Evolutionary conservation across 23 tunicate genomes (phyloP), one percentile per base, ranked within the genome.

Genomic region (Styela clava): DNA sequence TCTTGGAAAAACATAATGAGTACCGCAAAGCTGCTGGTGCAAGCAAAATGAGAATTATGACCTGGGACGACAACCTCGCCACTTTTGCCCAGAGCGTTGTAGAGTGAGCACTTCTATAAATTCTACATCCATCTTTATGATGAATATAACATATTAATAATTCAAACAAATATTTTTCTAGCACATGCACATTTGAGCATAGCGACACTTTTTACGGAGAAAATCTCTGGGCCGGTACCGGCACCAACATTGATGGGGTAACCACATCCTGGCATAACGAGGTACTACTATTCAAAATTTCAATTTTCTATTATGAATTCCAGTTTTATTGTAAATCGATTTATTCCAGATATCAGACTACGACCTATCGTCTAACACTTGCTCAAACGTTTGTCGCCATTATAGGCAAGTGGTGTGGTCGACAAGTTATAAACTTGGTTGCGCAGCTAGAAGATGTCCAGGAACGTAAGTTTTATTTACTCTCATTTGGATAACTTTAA

Each of bases 341-440:
- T n/a, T n/a, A n/a, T n/a, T n/a, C n/a, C n/a, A n/a, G n/a, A n/a
- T n/a, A n/a, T n/a, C n/a, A n/a, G n/a, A n/a, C n/a, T n/a, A n/a
- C n/a, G n/a, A n/a, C n/a, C n/a, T n/a, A n/a, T 44, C 56, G 12
- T 5, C 56, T 12, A 44, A 44, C 56, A 44, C 12, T 44, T 44
- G 56, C 56, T 16, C 24, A 24, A 16, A 36, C 26, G 37, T 52
- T 52, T 83, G 86, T 3, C 79, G 86, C 5, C 86, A 83, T 12
- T 83, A 83, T 29, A 83, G 79, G 5, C 86, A 83, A 73, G 73
- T 83, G 24, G 86, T 83, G 25, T 83, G 86, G 86, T 68, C 86
- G 7, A 20, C 24, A 16, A 34, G 79, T 52, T 72, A 71, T 34
- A 72, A 73, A 56, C 1, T 83, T 18, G 86, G 86, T n/a, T 83